phyloP scores from a whole-genome alignment of 2,113 vertebrate species.

The Ammodytes marinus region DNA sequence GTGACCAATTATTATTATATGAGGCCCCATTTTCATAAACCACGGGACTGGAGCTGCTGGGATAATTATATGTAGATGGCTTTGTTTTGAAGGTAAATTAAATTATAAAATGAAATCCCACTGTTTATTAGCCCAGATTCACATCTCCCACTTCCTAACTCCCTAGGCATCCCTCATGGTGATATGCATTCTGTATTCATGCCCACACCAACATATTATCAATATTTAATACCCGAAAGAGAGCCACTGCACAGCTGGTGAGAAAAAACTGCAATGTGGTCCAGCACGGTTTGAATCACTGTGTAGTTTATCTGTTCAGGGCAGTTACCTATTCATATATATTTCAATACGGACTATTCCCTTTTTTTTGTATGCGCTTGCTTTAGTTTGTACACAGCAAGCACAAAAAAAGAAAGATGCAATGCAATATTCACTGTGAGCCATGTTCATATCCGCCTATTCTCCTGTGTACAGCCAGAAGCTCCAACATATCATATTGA shows the following conservation, averaged over 20 bases:
- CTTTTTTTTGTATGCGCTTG: conserved; percentile 48
- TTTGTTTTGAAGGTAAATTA: conserved; percentile 23
- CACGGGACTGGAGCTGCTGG: not conserved
- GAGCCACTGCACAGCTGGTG: conserved; percentile 51
- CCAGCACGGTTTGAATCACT: conserved; percentile 43
- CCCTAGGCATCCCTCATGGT: conserved; percentile 14
- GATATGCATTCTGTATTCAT: conserved; percentile 55
- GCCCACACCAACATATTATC: conserved; percentile 57
- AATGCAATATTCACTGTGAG: conserved; percentile 49
- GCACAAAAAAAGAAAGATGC: conserved; percentile 41
- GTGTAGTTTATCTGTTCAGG: conserved; percentile 3
- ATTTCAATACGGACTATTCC: conserved; percentile 39
- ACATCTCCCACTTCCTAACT: conserved; percentile 37
- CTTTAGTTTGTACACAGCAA: conserved; percentile 41
- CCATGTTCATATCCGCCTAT: conserved; percentile 47
- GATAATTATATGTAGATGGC: not conserved
- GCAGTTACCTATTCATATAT: conserved; percentile 50
- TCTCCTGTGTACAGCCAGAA: conserved; percentile 40
- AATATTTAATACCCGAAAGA: conserved; percentile 74
- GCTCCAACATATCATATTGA: conserved; percentile 42
- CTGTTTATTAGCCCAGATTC: conserved; percentile 60
- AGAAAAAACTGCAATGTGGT: conserved; percentile 43
- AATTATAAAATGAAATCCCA: conserved; percentile 37
- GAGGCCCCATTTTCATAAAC: not conserved
- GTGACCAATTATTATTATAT: not conserved